Conservation (phyloP, 2,797 vertebrate species). For the Crossoptilon crossoptilon region DNA sequence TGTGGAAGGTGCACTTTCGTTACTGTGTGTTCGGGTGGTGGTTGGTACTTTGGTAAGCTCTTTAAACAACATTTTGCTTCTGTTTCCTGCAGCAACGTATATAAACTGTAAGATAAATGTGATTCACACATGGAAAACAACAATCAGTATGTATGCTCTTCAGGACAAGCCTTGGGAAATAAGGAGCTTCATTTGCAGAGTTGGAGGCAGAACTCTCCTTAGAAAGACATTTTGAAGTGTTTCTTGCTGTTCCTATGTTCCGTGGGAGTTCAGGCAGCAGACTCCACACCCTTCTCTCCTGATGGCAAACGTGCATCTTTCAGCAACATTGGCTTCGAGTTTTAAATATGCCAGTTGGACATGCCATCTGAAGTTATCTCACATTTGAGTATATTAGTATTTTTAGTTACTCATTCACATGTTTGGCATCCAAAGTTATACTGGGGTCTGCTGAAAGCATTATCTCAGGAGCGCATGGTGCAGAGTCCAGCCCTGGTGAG, state of each 20-base stretch:
- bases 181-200: background rate
- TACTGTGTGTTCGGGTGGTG: background rate
- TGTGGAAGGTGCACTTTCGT: background rate
- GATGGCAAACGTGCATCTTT: background rate
- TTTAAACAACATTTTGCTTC: background rate
- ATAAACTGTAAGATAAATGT: background rate
- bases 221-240: background rate
- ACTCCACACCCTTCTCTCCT: background rate
- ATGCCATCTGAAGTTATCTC: slow-evolving; percentile 28
- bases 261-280: slow-evolving; percentile 30
- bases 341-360: slow-evolving; percentile 24
- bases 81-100: background rate
- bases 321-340: background rate
- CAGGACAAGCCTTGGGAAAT: background rate
- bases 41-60: background rate
- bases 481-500: background rate
- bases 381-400: background rate
- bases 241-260: background rate
- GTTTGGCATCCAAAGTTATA: background rate
- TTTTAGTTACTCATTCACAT: slow-evolving; percentile 33
- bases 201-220: background rate
- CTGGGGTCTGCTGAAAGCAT: background rate
- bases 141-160: background rate
- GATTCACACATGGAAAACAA: background rate
- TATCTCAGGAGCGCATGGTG: background rate